Evolutionary conservation across 2,113 vertebrate genomes (phyloP).

Genomic region (Megaceryle maxima): DNA sequence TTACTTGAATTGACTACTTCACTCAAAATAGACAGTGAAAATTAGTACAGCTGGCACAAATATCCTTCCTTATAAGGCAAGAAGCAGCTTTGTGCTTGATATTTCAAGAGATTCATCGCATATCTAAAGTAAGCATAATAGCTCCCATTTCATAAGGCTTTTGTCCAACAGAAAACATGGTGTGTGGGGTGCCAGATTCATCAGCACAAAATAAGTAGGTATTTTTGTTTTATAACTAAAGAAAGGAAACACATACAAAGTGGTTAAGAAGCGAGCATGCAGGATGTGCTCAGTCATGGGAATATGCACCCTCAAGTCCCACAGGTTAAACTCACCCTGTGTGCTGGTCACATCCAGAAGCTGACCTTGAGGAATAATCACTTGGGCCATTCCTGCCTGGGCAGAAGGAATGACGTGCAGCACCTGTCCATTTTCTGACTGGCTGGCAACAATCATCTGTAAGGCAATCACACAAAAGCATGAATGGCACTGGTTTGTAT

Average conservation of each 20-base stretch:
- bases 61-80: neutral
- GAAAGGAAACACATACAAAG: neutral
- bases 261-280: neutral
- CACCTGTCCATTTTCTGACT: conserved; percentile 79
- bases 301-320: neutral
- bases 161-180: neutral
- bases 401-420: conserved; percentile 79
- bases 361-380: conserved; percentile 79
- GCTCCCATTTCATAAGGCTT: neutral
- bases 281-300: neutral
- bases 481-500: neutral
- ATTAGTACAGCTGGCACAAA: neutral
- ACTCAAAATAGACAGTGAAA: neutral
- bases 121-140: neutral
- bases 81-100: neutral
- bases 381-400: conserved; percentile 74
- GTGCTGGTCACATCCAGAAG: conserved; percentile 64
- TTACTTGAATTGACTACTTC: neutral
- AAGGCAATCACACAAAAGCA: conserved; percentile 11
- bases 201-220: neutral
- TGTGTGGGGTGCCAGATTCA: neutral
- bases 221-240: neutral
- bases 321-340: conserved; percentile 63
- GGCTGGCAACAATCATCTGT: conserved; percentile 82
- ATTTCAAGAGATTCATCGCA: neutral